Base-by-base conservation (phyloP, 2,113 vertebrate species). In the Esox niger region DNA sequence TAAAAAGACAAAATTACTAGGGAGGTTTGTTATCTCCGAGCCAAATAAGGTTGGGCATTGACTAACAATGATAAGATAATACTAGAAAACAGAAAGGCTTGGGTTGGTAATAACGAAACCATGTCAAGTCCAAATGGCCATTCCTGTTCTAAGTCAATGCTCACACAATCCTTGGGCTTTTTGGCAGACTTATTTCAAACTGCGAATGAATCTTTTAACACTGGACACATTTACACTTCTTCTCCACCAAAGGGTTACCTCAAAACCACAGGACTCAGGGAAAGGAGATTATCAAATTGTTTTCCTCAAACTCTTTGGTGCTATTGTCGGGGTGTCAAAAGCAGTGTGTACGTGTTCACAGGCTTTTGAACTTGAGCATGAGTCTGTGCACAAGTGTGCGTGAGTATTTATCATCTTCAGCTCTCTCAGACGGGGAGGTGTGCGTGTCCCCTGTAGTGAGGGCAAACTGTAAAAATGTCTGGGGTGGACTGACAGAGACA, bases 201-300 rank as follows among this genome's bases (percentile, higher is more conserved):
- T 54, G 66, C 64, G 77, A 64, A 60, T 49, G 61, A 69, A 62
- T 47, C 75, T n/a, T n/a, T 25, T 21, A n/a, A 68, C 69, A 74
- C 80, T 75, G 77, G 68, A 74, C 74, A 62, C 56, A 43, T 43
- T 43, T 15, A 43, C 5, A 43, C 38, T 43, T 15, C 38, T 15
- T 43, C 13, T 43, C 38, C 13, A 43, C 17, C 13, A 60, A 70
- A 62, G 68, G 71, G 74, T 55, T 35, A 35, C 27, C 67, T 43
- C 56, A 71, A 69, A 80, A 70, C 66, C 73, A 29, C 64, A 23
- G 33, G 49, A 43, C 38, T 76, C 75, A 71, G 68, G 58, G 69
- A 59, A 78, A 73, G 71, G 64, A 82, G 86, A 82, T 86, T 83
- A 84, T 81, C 82, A 65, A 68, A 83, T 69, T 70, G 66, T 71